Base-by-base conservation (phyloP, 2,888 invertebrate species). In the Hermaeophaga mercurialis region DNA sequence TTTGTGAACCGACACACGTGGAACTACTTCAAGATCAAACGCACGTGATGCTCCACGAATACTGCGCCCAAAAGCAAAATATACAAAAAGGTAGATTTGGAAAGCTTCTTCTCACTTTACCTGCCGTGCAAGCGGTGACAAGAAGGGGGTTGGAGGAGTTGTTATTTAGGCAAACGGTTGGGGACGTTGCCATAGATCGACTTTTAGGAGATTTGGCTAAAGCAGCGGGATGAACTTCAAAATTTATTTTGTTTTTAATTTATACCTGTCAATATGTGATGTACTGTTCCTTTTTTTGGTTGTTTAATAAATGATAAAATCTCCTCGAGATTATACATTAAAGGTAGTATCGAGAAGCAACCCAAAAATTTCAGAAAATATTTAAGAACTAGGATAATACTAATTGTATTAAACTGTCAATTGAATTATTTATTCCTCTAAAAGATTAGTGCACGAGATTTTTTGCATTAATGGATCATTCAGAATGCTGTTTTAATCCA, bases 21-120 rank as follows among this genome's bases (percentile, higher is more conserved):
- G 85, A 82, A 65, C 81, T 87, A 39, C 77, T 92, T 1, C 93
- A 93, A 79, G 92, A 93, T 65, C 91, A 92, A 74, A 88, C 90
- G 0, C 85, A 91, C 57, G 80, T 87, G 3, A 86, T 89, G 76
- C 79, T 94, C 17, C 87, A 88, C 66, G 89, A 90, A 66, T 86
- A 90, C 72, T 87, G 87, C 68, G 70, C 74, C 0, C 76, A 76
- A 53, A 70, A 72, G 59, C 76, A 76, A 43, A 67, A 11, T 8
- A 4, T 24, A 15, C 73, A 72, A 55, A 80, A 80, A 67, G 79
- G 82, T 0, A 80, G 92, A 14, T 87, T 91, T 64, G 91, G 90
- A 0, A 87, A 87, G 64, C 78, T 93, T 1, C 80, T 93, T 64
- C 79, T 92, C 1, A 80, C 90, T 1, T 76, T 94, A 49, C 89